phyloP scores from a whole-genome alignment of 2,888 invertebrate species.

The Nephrocerus scutellatus region DNA sequence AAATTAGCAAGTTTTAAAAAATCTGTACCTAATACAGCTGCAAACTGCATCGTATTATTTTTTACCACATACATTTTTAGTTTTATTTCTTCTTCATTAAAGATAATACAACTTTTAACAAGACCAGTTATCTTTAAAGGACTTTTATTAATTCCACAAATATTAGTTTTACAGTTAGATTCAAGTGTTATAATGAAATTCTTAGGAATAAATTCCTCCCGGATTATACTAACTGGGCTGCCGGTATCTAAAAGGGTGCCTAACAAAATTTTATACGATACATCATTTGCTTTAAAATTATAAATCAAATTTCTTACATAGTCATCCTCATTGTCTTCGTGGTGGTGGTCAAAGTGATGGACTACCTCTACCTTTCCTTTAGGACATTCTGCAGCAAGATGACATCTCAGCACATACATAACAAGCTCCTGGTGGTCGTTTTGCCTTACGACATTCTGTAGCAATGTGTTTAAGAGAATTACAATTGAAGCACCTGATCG shows the following conservation, averaged over 20 bases:
- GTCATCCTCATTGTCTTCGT: background rate
- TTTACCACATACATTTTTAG: too few relatives aligned
- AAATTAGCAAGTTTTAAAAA: too few relatives aligned
- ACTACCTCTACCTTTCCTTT: background rate
- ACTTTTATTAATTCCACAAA: too few relatives aligned
- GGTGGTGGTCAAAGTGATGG: background rate
- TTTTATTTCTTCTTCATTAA: too few relatives aligned
- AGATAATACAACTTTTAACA: too few relatives aligned
- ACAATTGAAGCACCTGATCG: slow-evolving; percentile 10
- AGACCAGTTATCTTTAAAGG: too few relatives aligned
- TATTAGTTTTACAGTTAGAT: slow-evolving; percentile 2
- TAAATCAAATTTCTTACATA: too few relatives aligned
- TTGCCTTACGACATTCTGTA: slow-evolving; percentile 6
- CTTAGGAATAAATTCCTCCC: slow-evolving; percentile 4
- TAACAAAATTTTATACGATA: slow-evolving; percentile 7
- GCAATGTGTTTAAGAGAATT: slow-evolving; percentile 7
- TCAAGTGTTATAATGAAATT: background rate
- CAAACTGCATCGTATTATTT: too few relatives aligned
- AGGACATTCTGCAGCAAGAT: slow-evolving; percentile 6
- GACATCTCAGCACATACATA: slow-evolving; percentile 8
- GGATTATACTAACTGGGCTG: slow-evolving; percentile 4
- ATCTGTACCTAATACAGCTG: too few relatives aligned
- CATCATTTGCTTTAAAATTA: slow-evolving; percentile 2
- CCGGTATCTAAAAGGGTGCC: slow-evolving; percentile 11
- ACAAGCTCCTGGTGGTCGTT: slow-evolving; percentile 5